Evolutionary conservation across 2,797 vertebrate genomes (phyloP).

Genomic region (Channallabes apus): DNA sequence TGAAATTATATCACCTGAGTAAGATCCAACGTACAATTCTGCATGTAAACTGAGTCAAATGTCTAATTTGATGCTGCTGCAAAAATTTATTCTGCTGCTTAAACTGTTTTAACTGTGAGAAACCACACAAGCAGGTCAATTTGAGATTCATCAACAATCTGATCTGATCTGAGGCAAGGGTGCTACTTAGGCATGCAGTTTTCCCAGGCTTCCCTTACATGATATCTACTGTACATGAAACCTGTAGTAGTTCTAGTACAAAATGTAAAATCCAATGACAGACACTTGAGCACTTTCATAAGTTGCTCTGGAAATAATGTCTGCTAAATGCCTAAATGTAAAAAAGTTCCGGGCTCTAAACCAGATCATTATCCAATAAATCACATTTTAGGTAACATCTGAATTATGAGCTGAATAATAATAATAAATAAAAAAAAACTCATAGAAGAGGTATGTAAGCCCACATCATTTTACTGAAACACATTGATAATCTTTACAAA

Average conservation of each 20-base stretch:
- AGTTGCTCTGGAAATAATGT: no score
- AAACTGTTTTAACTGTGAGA: not conserved
- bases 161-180: not conserved
- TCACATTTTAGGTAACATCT: not conserved
- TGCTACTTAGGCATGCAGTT: not conserved
- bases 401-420: not conserved
- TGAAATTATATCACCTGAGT: not conserved
- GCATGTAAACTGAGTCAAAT: not conserved
- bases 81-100: not conserved
- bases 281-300: no score
- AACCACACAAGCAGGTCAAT: not conserved
- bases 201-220: not conserved
- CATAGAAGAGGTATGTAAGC: conserved; percentile 45
- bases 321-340: no score
- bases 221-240: not conserved
- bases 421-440: conserved; percentile 18
- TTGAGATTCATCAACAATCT: not conserved
- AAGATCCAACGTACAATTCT: not conserved
- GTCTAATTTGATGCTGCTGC: not conserved
- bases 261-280: not conserved
- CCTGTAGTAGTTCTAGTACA: not conserved
- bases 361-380: not conserved
- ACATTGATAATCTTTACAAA: conserved; percentile 64
- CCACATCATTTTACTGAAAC: conserved; percentile 68
- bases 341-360: not conserved